phyloP scores from a whole-genome alignment of 2,113 vertebrate genomes.

The cattle (Bos taurus) region DNA sequence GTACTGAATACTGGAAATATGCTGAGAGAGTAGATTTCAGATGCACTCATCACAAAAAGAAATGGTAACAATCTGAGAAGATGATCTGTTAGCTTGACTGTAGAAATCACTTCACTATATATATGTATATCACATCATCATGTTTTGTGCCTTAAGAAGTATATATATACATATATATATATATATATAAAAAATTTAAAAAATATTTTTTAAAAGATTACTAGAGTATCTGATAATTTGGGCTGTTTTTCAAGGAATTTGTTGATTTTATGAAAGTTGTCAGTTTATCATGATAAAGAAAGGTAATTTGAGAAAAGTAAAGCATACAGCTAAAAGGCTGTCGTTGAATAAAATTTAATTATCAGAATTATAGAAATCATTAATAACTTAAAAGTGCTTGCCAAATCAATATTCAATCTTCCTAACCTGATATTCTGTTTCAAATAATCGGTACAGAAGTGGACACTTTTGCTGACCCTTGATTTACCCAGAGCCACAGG shows the following conservation, averaged over 20 bases:
- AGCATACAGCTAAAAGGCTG: not conserved
- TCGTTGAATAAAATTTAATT: not conserved
- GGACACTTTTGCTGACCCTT: not conserved
- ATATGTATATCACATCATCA: not conserved
- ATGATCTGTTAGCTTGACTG: not conserved
- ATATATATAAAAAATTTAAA: not conserved
- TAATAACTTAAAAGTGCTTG: constrained; percentile 28
- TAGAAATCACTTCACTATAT: not conserved
- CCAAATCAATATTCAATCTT: not conserved
- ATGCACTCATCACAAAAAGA: not conserved
- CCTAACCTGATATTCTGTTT: not conserved
- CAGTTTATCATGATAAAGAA: not conserved
- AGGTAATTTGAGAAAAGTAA: not conserved
- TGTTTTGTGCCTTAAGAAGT: not conserved
- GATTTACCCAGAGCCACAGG: not conserved
- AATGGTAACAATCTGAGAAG: not conserved
- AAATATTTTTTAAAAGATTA: not conserved
- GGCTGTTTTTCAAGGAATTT: not conserved
- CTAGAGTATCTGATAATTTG: not conserved
- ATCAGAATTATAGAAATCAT: not conserved
- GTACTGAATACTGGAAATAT: not conserved
- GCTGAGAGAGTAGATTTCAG: not conserved
- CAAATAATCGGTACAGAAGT: not conserved
- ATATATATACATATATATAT: not conserved
- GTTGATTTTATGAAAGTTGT: not conserved